Evolutionary conservation across 2,888 invertebrate genomes (phyloP).

Genomic region (Ophion obscuratus): DNA sequence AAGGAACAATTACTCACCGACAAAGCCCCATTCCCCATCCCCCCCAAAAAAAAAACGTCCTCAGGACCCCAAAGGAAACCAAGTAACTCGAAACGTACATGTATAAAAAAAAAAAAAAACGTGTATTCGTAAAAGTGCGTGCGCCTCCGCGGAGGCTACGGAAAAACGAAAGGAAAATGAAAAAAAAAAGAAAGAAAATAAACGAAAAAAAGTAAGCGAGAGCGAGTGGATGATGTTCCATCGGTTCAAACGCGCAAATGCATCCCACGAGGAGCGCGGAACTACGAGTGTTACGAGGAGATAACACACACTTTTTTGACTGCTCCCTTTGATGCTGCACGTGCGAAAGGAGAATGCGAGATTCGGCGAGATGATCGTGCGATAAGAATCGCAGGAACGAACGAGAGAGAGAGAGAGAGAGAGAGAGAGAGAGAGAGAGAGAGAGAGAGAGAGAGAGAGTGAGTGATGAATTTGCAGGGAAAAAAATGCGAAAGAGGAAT

Average conservation of each 20-base stretch:
- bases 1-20: constrained; percentile 7
- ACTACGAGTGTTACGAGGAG: constrained; percentile 61
- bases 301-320: constrained; percentile 55
- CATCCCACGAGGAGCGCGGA: constrained; percentile 39
- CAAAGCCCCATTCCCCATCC: constrained; percentile 35
- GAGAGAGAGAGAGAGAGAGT: constrained; percentile 48
- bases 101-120: constrained; percentile 71
- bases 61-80: constrained; percentile 66
- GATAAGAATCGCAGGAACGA: constrained; percentile 52
- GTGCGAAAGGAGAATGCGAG: constrained; percentile 28
- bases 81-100: constrained; percentile 73
- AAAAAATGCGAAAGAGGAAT: constrained; percentile 6
- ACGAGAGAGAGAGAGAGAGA: constrained; percentile 50
- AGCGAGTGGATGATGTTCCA: constrained; percentile 51
- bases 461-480: constrained; percentile 19
- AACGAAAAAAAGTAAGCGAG: constrained; percentile 56
- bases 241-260: constrained; percentile 51
- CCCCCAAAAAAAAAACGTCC: constrained; percentile 26
- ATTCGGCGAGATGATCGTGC: constrained; percentile 2
- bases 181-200: constrained; percentile 43
- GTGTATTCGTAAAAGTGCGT: constrained; percentile 71
- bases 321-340: constrained; percentile 63
- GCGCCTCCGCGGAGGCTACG: constrained; percentile 67
- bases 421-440: constrained; percentile 39
- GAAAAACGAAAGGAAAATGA: constrained; percentile 61